Conservation (phyloP, 2,797 vertebrate species). For the Erpetoichthys calabaricus region DNA sequence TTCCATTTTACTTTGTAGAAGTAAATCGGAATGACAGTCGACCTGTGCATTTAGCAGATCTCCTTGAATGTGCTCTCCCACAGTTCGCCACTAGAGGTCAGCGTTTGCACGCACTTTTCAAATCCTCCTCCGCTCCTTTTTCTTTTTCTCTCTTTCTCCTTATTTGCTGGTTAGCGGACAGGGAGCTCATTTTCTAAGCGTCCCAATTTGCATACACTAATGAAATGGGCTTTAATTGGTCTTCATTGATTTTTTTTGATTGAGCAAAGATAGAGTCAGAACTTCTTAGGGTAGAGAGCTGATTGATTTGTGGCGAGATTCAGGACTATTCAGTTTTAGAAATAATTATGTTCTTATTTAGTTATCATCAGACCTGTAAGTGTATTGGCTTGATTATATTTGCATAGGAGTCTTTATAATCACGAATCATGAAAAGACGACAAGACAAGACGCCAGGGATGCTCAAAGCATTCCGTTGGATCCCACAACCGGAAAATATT, state of each 20-base stretch:
- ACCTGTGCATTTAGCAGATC: too few relatives aligned
- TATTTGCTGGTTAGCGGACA: not conserved
- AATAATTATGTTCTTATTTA: conserved; percentile 77
- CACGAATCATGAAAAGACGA: not conserved
- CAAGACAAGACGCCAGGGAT: not conserved
- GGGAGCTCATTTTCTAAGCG: conserved; percentile 24
- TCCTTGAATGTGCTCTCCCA: not conserved
- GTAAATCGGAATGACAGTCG: too few relatives aligned
- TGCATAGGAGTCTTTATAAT: conserved; percentile 6
- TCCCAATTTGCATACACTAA: conserved; percentile 74
- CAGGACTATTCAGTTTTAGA: conserved; percentile 65
- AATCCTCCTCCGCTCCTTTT: not conserved
- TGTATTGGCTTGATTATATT: conserved; percentile 12
- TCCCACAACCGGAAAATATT: too few relatives aligned
- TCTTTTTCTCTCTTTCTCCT: fast-evolving
- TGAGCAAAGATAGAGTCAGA: conserved; percentile 86
- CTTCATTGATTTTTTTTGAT: conserved; percentile 86
- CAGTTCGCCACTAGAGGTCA: conserved; percentile 41
- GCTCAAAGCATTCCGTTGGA: too few relatives aligned
- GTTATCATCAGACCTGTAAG: conserved; percentile 41
- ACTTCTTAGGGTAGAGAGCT: conserved; percentile 61
- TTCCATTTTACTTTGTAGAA: too few relatives aligned
- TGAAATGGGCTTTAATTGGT: conserved; percentile 75
- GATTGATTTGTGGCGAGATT: conserved; percentile 86
- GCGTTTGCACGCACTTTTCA: conserved; percentile 29